Conservation (phyloP, 2,797 vertebrate genomes). For the Pelochelys cantorii region DNA sequence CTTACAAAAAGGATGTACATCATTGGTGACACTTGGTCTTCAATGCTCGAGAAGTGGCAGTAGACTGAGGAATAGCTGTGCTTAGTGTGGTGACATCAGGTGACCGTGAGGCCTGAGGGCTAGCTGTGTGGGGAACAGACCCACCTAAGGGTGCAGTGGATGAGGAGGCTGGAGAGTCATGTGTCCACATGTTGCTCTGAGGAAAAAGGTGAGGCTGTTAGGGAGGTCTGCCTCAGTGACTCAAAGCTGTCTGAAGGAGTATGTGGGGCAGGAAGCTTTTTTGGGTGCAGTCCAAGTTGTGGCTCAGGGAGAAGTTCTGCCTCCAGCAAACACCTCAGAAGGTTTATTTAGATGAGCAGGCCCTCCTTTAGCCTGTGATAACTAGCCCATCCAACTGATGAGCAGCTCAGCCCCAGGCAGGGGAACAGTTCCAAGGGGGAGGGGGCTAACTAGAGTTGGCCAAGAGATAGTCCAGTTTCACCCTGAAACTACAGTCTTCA, state of each 20-base stretch:
- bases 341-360: not conserved
- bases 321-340: not conserved
- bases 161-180: not conserved
- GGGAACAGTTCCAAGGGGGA: not conserved
- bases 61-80: not conserved
- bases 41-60: not conserved
- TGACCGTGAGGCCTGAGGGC: not conserved
- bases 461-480: not conserved
- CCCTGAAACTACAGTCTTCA: not conserved
- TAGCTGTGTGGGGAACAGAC: not conserved
- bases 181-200: not conserved
- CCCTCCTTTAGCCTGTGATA: not conserved
- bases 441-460: not conserved
- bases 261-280: rapidly evolving
- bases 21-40: not conserved
- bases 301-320: not conserved
- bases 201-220: not conserved
- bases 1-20: not conserved
- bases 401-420: not conserved
- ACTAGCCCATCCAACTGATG: not conserved
- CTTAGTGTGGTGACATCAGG: not conserved
- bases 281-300: not conserved
- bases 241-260: not conserved
- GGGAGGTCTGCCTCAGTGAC: not conserved
- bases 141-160: not conserved